A percentile compares a stretch with the other conserved stretches of the same genome.
phyloP scores from a whole-genome alignment of 2,888 invertebrate genomes.

The Nemotelus pantherinus region DNA sequence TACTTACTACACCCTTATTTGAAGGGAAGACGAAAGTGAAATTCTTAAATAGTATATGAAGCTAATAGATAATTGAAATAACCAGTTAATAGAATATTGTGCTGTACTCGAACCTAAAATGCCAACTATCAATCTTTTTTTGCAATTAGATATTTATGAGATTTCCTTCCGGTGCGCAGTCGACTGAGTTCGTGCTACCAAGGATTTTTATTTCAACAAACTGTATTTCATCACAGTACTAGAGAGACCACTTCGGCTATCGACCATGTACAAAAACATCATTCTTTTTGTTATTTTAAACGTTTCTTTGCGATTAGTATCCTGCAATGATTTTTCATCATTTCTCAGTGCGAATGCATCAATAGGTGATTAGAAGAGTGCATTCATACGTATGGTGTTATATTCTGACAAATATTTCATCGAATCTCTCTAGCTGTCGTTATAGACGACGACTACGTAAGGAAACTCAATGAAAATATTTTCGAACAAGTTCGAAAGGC shows the following conservation, averaged over 20 bases:
- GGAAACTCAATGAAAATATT: slow-evolving; percentile 69
- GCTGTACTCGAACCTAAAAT: background rate
- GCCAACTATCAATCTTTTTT: slow-evolving; percentile 30
- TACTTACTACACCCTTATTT: no score
- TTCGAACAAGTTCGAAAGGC: slow-evolving; percentile 70
- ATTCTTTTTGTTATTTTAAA: slow-evolving; percentile 9
- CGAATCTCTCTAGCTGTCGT: slow-evolving; percentile 71
- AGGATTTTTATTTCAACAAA: background rate
- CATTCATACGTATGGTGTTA: background rate
- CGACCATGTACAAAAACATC: slow-evolving; percentile 1
- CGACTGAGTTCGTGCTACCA: no score
- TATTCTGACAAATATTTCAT: slow-evolving; percentile 25
- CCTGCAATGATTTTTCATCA: slow-evolving; percentile 73
- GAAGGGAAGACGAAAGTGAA: no score
- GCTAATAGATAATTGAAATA: no score
- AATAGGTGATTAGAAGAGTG: slow-evolving; percentile 68
- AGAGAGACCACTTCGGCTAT: background rate
- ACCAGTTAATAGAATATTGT: no score
- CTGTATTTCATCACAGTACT: background rate
- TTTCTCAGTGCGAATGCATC: slow-evolving; percentile 78
- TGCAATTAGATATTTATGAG: slow-evolving; percentile 8
- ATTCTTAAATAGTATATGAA: no score
- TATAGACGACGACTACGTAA: slow-evolving; percentile 75
- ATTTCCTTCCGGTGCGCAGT: background rate
- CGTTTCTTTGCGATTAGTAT: background rate